Base-by-base conservation (phyloP, 2,113 vertebrate genomes). In the Otis tarda region DNA sequence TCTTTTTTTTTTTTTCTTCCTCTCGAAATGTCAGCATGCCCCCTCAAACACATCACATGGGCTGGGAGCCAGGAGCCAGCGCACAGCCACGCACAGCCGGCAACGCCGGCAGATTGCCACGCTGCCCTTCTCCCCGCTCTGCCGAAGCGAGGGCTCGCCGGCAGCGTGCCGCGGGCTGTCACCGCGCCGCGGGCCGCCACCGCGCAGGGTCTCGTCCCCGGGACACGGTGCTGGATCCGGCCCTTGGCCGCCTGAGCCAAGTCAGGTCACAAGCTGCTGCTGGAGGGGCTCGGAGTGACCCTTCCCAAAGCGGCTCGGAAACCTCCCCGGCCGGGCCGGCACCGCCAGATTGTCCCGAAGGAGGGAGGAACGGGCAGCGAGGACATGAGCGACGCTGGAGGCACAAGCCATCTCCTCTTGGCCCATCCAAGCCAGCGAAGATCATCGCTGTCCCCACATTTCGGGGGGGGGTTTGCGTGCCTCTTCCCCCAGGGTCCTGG, bases 1-100 rank as follows among this genome's bases (percentile, higher is more conserved):
- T 74, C 43, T 75, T 77, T 43, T 56, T 43, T 41, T 73, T 24
- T 10, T 10, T 19, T 2, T 3, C 30, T 43, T 61, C 87, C 37
- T 71, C 57, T 65, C 10, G 61, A 87, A 97, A 97, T 93, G 93
- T 89, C 94, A 90, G 14, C 0, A 49, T 87, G 93, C 65, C 87
- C 93, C 85, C 64, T 94, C 73, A 37, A 77, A 87, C 57, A 25
- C 59, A 71, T 77, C 94, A 39, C 80, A 55, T 5, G 76, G 83
- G 71, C 89, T 17, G 57, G 20, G 37, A 50, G 92, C 81, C 80
- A 68, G 79, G n/a, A 82, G 60, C 71, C 68, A 17, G 39, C 0
- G 57, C 85, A 50, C 57, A 65, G 55, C 77, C 63, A 17, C 2
- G 64, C 85, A 11, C 73, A 8, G 67, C 52, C 79, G 3, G 2